Conservation (phyloP, 1,140 invertebrate species). For the Drosophila neocordata region DNA sequence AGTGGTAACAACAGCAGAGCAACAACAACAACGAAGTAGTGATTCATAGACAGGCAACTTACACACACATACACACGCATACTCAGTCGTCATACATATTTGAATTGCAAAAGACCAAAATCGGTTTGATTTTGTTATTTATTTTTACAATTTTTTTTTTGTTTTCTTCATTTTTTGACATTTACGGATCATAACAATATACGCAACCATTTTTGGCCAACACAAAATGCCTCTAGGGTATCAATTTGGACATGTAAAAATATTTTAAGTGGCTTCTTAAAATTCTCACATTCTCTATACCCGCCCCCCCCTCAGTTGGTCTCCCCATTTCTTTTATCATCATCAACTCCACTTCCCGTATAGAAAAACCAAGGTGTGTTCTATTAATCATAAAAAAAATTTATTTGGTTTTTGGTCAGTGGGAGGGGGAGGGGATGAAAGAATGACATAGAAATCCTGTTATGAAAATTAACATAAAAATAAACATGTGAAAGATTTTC, state of each 20-base stretch:
- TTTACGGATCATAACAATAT: slow-evolving; percentile 82
- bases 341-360: neutral
- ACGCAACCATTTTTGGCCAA: slow-evolving; percentile 74
- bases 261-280: slow-evolving; percentile 69
- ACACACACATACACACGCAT: neutral
- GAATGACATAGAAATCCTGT: slow-evolving; percentile 31
- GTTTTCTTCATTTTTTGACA: slow-evolving; percentile 60
- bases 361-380: slow-evolving; percentile 59
- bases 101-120: slow-evolving; percentile 77
- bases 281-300: slow-evolving; percentile 20
- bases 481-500: slow-evolving; percentile 56
- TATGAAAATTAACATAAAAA: slow-evolving; percentile 75
- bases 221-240: slow-evolving; percentile 72
- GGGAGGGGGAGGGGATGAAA: slow-evolving; percentile 17
- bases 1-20: slow-evolving; percentile 25
- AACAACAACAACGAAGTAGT: slow-evolving; percentile 23
- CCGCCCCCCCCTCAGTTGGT: too few relatives aligned
- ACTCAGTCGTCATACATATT: slow-evolving; percentile 28
- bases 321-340: too few relatives aligned
- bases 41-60: slow-evolving; percentile 45
- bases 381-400: slow-evolving; percentile 65
- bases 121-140: slow-evolving; percentile 23
- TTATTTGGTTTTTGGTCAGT: neutral
- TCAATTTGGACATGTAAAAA: slow-evolving; percentile 78
- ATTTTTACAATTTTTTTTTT: neutral